Conservation (phyloP, 2,113 vertebrate genomes). For the Syngnathus typhle region DNA sequence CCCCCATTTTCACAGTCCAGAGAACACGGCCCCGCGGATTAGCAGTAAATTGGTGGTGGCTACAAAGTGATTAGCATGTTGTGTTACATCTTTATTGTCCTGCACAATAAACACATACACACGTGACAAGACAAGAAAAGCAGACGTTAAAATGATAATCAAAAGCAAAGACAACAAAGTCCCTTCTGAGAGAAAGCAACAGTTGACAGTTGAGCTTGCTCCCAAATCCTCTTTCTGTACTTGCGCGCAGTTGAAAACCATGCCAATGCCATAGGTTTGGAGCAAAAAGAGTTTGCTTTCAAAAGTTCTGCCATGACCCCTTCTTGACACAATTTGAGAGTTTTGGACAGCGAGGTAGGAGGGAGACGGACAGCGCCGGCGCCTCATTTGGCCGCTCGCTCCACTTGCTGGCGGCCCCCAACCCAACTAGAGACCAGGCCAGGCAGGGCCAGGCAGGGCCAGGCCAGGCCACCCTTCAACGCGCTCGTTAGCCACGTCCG, state of each 20-base stretch:
- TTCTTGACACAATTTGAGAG: too few relatives aligned
- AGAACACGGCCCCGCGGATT: conserved; percentile 62
- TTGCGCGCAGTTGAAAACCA: too few relatives aligned
- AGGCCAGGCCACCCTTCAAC: conserved; percentile 54
- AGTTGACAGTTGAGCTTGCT: background rate
- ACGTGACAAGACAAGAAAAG: background rate
- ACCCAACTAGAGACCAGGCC: too few relatives aligned
- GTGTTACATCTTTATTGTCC: conserved; percentile 63
- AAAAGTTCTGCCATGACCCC: too few relatives aligned
- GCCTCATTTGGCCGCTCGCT: background rate
- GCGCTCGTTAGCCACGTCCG: conserved; percentile 83
- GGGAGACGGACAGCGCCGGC: background rate
- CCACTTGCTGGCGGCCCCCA: background rate
- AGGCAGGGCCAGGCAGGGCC: too few relatives aligned
- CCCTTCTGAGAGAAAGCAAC: background rate
- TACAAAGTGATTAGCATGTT: conserved; percentile 70
- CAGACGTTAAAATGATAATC: background rate
- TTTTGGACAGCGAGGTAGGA: background rate
- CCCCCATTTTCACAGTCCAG: conserved; percentile 67
- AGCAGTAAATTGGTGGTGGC: conserved; percentile 59
- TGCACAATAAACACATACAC: conserved; percentile 55
- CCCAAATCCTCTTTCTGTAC: too few relatives aligned
- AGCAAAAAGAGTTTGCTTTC: too few relatives aligned
- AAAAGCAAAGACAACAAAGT: background rate
- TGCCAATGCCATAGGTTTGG: too few relatives aligned